phyloP scores from a whole-genome alignment of 2,888 invertebrate genomes.

The Ferdinandea cuprea region DNA sequence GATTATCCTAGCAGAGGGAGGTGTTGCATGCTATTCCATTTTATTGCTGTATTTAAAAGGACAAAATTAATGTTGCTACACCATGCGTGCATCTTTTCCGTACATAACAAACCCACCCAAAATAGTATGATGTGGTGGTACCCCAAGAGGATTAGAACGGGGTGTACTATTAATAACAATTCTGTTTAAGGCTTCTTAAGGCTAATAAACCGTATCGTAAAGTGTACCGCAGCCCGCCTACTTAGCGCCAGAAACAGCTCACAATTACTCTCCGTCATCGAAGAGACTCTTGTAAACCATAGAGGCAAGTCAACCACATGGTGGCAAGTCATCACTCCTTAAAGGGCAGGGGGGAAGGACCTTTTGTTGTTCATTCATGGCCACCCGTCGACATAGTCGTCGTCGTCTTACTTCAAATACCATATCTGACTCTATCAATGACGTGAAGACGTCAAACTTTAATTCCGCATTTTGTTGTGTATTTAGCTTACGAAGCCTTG shows the following conservation, averaged over 20 bases:
- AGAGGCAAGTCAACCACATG: no score
- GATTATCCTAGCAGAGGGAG: slow-evolving; percentile 14
- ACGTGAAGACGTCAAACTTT: not conserved
- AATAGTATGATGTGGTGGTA: not conserved
- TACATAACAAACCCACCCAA: not conserved
- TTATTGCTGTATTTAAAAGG: slow-evolving; percentile 3
- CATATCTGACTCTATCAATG: not conserved
- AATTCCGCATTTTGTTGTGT: slow-evolving; percentile 27
- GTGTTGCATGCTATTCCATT: not conserved
- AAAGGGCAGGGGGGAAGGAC: no score
- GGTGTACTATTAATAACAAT: slow-evolving; percentile 37
- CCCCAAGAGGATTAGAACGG: slow-evolving; percentile 8
- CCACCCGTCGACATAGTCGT: slow-evolving; percentile 1
- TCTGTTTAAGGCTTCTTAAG: slow-evolving; percentile 36
- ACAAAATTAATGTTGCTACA: slow-evolving; percentile 2
- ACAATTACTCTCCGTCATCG: slow-evolving; percentile 28
- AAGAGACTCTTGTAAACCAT: slow-evolving; percentile 3
- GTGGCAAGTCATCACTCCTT: no score
- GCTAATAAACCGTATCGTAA: slow-evolving; percentile 45
- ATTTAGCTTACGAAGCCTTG: slow-evolving; percentile 8
- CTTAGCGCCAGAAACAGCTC: slow-evolving; percentile 19
- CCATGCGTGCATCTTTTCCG: slow-evolving; percentile 4
- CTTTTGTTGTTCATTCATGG: no score
- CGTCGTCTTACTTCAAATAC: not conserved
- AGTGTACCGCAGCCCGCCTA: slow-evolving; percentile 15